phyloP scores from a whole-genome alignment of 2,113 vertebrate genomes.

The Lathamus discolor region DNA sequence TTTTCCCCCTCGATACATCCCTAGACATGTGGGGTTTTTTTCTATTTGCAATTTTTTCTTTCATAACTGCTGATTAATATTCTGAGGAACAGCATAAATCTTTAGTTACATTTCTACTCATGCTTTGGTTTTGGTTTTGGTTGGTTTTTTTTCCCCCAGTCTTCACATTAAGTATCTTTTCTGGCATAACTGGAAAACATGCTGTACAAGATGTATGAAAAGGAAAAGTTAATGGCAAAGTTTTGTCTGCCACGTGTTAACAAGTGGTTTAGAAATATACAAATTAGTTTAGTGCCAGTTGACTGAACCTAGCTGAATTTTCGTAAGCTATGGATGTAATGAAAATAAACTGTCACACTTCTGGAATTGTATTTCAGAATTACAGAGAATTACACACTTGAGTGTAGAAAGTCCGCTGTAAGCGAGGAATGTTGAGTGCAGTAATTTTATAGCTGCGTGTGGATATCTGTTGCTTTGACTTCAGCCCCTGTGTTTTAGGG shows the following conservation, averaged over 20 bases:
- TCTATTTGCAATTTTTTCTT: background rate
- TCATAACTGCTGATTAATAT: background rate
- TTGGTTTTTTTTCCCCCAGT: background rate
- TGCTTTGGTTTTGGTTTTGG: background rate
- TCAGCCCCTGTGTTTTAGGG: background rate
- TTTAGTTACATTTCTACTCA: background rate
- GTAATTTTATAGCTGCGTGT: background rate
- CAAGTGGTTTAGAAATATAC: background rate
- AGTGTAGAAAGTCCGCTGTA: background rate
- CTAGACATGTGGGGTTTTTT: fast-evolving
- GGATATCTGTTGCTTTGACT: background rate
- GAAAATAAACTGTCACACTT: background rate
- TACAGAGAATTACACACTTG: background rate
- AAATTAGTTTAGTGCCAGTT: background rate
- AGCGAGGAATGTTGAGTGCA: background rate
- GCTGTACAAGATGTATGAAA: background rate
- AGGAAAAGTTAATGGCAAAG: background rate
- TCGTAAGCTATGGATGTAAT: background rate
- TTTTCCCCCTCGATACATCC: background rate
- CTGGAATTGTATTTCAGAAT: background rate
- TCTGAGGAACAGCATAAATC: background rate
- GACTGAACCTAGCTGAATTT: background rate
- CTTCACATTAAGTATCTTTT: background rate
- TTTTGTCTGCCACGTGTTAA: background rate
- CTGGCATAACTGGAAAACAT: background rate